These are phyloP conservation scores for Mesoligia furuncula DNA, from an alignment of 2,888 invertebrate genomes.

Conservation along the genomic window DNA sequence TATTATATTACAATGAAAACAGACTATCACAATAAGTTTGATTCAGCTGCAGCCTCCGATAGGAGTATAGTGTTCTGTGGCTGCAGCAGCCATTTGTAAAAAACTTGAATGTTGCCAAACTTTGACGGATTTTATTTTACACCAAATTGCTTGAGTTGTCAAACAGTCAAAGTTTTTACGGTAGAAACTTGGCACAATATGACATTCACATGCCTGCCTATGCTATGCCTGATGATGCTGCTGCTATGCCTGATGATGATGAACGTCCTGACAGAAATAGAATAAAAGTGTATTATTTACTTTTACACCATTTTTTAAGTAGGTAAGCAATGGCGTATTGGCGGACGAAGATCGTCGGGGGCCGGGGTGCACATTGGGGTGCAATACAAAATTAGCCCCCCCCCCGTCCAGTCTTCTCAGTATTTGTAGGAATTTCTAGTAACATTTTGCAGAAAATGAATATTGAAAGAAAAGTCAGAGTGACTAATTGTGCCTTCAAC, in stretches of 20 bases:
- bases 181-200: neutral
- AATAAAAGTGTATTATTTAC: neutral
- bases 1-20: constrained; percentile 64
- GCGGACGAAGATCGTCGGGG: neutral
- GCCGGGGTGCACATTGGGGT: too few relatives aligned
- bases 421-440: too few relatives aligned
- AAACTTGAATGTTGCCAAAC: constrained; percentile 24
- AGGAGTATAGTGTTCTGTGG: too few relatives aligned
- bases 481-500: too few relatives aligned
- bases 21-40: constrained; percentile 59
- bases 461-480: neutral
- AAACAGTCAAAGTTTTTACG: neutral
- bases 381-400: neutral
- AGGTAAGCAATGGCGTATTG: neutral
- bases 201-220: too few relatives aligned
- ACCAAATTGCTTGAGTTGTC: constrained; percentile 26
- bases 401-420: neutral
- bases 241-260: neutral
- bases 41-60: constrained; percentile 63
- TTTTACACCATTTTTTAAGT: neutral
- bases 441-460: too few relatives aligned
- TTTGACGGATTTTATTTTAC: neutral
- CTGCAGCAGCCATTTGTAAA: constrained; percentile 64
- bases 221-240: too few relatives aligned
- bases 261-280: neutral